Evolutionary conservation across 1,140 invertebrate genomes (phyloP), one percentile per base, ranked within the genome.

Genomic region (Atta texana): DNA sequence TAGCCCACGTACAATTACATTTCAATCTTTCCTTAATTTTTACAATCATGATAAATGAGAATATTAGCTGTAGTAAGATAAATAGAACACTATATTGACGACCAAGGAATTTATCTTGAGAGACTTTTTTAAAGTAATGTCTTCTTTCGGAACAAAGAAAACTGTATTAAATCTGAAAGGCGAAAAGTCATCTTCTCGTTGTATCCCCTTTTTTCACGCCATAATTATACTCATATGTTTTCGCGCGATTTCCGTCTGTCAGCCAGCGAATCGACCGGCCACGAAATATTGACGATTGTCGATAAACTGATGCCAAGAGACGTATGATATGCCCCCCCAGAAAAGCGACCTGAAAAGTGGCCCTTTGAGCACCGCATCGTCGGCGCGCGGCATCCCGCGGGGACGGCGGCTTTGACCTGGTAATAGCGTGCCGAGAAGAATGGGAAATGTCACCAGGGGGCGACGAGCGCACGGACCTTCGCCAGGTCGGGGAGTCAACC

Each of bases 361-460:
- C 31, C 72, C 86, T 89, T 92, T 87, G 76, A 84, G 82, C 80
- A 63, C 74, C 87, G 88, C 85, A 77, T 80, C 81, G 89, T 81
- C 81, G 68, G 76, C 78, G 81, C 72, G 64, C 80, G 94, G 89
- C 93, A 88, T 94, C 94, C 94, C 92, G 94, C 93, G 94, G 94
- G 93, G 94, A 92, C 94, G 94, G 94, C 91, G 7, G 93, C 94
- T 95, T 95, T 95, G 94, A 93, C 91, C 91, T 61, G 91, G 91
- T 95, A 95, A 95, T 95, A 90, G 93, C 92, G 93, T 94, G 94
- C 94, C 92, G 93, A 94, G 93, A 95, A 95, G 94, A 95, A 95
- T 95, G 93, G 93, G 93, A 95, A 94, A 93, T 95, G 94, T 95
- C 94, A 94, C 94, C 92, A 95, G 94, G 94, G 94, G 94, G 94